Evolutionary conservation across 30 jellyfish, hydroid and myxozoan species (phyloP), one percentile per base, ranked within the genome.

Genomic region (Aurelia sp.): DNA sequence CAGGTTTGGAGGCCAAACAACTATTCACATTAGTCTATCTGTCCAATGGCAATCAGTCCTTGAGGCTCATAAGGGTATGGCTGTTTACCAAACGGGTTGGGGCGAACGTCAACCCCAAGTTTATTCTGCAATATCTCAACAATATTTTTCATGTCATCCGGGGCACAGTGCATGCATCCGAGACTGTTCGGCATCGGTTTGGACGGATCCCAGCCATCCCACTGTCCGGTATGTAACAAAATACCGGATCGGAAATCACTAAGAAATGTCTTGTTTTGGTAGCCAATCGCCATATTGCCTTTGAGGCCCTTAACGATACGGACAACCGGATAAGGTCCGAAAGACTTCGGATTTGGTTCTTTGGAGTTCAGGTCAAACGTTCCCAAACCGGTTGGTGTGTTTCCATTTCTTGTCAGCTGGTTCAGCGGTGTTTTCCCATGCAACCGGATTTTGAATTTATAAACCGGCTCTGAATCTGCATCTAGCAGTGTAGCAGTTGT

Each of bases 141-240:
- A 27, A 91, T 30, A 12, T 61, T 76, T 69, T 80, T 79, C 92
- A 73, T 69, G 76, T 84, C 98, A 4, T 64, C 87, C 16, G 98
- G 98, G 33, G 91, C 80, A 40, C 91, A 94, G 78, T 91, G 98
- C 96, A 91, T 85, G 78, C 98, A 91, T 3, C 98, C 98, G 15
- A 74, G 72, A 65, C 98, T 91, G 71, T 91, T 91, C 24, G 98
- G 98, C 98, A 91, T 91, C 33, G 88, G 91, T 52, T 71, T 71
- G 74, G 83, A 66, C 48, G 92, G 92, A 51, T 72, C 74, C 98
- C 98, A 91, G 50, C 51, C 84, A 10, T 72, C 35, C 98, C 98
- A 91, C 30, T 77, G 66, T 19, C 98, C 98, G n/a, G 98, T 91
- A 59, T 91, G 98, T 48, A 91, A 70, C 78, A 91, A 67, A 10